Base-by-base conservation (phyloP, 2,888 invertebrate species). In the Aromia moschata region DNA sequence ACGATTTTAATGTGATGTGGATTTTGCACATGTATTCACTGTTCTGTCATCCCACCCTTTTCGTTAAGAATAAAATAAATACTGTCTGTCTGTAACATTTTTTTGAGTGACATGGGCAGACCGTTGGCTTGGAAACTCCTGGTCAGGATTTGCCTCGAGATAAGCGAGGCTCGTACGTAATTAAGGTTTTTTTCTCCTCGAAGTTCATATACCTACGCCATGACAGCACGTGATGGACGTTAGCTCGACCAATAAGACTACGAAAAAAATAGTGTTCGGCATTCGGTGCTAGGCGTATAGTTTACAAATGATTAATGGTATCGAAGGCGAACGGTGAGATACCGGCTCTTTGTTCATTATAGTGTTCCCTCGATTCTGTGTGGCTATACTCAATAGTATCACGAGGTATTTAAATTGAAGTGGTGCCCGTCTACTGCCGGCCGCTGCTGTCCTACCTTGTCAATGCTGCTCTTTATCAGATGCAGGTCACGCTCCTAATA, bases 401-500 rank as follows among this genome's bases (percentile, higher is more conserved):
- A 41, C 51, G 33, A 41, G 51, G 51, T 31, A 52, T 52, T 52
- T 52, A 52, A 52, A 52, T 52, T 52, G 51, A 52, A 52, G 41
- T 52, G 51, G 40, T 52, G 51, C 51, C n/a, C 12, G 38, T 37
- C 25, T 12, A 17, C 36, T 15, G 49, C 37, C 25, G 49, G 37
- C 20, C 36, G 47, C 37, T 18, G 17, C 49, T 49, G 49, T 31
- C 31, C 15, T 31, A 16, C 20, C 37, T 45, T 49, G 49, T 49
- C 49, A 49, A 38, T 49, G 37, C 41, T 16, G 40, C 40, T 30
- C 49, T 49, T 31, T 54, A 52, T 52, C 60, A 37, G 45, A 55
- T 56, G 51, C 60, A 33, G 60, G 60, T 60, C 60, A 60, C 60
- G 60, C 55, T 55, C 49, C 15, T 52, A 51, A 57, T 57, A 57